A percentile compares a stretch with the other conserved stretches of the same genome.
Conservation (phyloP, 1,140 invertebrate species). For the Papilio machaon region DNA sequence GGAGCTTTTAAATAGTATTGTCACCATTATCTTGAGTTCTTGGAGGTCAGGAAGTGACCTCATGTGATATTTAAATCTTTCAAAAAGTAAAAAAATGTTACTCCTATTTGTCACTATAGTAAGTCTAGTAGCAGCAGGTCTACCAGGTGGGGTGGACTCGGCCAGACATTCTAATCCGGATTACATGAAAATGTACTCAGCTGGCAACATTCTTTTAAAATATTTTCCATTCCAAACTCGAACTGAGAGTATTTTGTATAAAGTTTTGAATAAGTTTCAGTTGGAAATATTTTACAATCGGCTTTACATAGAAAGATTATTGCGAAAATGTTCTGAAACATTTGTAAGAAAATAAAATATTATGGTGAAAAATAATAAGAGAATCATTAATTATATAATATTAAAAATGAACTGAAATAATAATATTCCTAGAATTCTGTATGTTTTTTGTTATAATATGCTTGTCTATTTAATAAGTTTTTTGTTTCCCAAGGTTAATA, state of each 20-base stretch:
- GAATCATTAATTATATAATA: not conserved
- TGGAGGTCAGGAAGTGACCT: not conserved
- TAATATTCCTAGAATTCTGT: no score
- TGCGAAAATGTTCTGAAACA: not conserved
- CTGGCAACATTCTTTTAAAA: not conserved
- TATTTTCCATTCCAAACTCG: conserved; percentile 1
- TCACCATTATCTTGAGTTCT: not conserved
- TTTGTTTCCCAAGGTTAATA: no score
- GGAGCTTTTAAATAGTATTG: not conserved
- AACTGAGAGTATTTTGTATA: conserved; percentile 5
- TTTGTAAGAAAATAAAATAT: not conserved
- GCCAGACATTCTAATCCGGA: not conserved
- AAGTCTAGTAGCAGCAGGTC: not conserved
- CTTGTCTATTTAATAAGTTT: no score
- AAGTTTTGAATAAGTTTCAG: not conserved
- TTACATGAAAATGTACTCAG: conserved; percentile 6
- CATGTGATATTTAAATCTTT: not conserved
- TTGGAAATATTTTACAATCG: conserved; percentile 8
- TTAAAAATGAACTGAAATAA: no score
- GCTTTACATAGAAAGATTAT: not conserved
- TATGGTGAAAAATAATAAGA: not conserved
- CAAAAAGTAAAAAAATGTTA: not conserved
- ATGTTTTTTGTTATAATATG: no score
- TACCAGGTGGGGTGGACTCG: not conserved
- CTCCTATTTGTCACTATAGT: not conserved